Percentiles rank a stretch among this genome's conserved stretches.
Conservation (phyloP, 2,113 vertebrate genomes). For the Elephas maximus region DNA sequence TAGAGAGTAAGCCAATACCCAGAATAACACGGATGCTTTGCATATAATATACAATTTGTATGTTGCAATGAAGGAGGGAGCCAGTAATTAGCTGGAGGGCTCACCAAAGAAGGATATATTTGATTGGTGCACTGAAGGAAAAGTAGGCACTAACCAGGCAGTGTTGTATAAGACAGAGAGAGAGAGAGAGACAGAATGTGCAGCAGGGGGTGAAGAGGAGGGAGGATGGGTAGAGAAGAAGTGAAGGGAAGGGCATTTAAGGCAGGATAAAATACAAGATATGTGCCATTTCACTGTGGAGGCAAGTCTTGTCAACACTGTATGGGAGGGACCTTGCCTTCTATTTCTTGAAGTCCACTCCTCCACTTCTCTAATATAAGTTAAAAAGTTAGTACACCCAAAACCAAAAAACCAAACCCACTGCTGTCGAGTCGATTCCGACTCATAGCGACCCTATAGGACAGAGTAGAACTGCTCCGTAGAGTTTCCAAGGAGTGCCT, state of each 20-base stretch:
- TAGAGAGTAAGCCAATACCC: conserved; percentile 18
- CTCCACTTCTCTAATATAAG: background rate
- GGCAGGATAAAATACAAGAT: background rate
- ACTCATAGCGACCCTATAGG: too few relatives aligned
- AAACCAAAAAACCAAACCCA: too few relatives aligned
- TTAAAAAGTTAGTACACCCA: background rate
- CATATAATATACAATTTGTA: background rate
- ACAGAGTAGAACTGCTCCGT: too few relatives aligned
- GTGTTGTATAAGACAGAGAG: background rate
- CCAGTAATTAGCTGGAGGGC: background rate
- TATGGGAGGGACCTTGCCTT: background rate
- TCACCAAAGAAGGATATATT: background rate
- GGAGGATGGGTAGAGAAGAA: background rate
- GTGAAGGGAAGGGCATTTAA: background rate
- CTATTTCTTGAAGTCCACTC: background rate
- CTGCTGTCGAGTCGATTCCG: too few relatives aligned
- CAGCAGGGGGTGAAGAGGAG: too few relatives aligned
- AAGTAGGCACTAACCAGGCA: background rate
- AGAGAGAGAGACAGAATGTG: background rate
- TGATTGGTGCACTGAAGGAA: background rate
- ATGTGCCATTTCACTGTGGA: background rate
- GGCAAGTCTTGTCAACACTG: background rate
- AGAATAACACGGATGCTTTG: background rate
- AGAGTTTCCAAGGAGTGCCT: too few relatives aligned
- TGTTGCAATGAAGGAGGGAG: background rate